Base-by-base conservation (phyloP, 2,888 invertebrate genomes). In the Odontothrips loti region DNA sequence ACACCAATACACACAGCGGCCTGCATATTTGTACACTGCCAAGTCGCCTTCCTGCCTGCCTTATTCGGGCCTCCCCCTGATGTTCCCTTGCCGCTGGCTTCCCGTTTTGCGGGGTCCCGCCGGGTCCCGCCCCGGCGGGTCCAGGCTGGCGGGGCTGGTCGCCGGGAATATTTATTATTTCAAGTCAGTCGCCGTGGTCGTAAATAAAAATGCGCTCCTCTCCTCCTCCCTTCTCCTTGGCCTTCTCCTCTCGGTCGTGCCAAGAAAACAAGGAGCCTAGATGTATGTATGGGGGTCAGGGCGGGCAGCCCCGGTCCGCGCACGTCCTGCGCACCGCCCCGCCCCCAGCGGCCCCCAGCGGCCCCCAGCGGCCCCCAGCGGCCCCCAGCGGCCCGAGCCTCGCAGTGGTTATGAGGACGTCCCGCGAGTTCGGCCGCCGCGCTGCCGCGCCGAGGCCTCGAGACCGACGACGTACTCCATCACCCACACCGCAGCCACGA, bases 111-210 rank as follows among this genome's bases (percentile, higher is more conserved):
- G 34, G 34, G 34, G 34, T 43, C 34, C 34, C 34, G 34, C 34
- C 34, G 34, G 34, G 34, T 43, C 34, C 34, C 34, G 34, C 34
- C 34, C 34, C 34, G 34, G 3, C 34, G 34, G 34, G 34, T 43
- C 34, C 34, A 43, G 34, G 34, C 34, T 6, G 34, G 34, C 34
- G 34, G 34, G 34, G 34, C 34, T 6, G 34, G 34, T 43, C 34
- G 34, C 34, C 34, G 34, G 6, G 27, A 75, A 75, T 75, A 75
- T 75, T 75, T 75, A 75, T 75, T 75, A 27, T 75, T 75, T 75
- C 68, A 75, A 75, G 68, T 75, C 68, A 75, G 23, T 75, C 68
- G 68, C 68, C 68, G 23, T 75, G 68, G 68, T 27, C 68, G 68
- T 75, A 75, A 75, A 75, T 75, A 75, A 75, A 75, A 75, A 75